A percentile compares a stretch with the other conserved stretches of the same genome.
Evolutionary conservation across 2,113 vertebrate genomes (phyloP).

Genomic region (Tragulus kanchil): DNA sequence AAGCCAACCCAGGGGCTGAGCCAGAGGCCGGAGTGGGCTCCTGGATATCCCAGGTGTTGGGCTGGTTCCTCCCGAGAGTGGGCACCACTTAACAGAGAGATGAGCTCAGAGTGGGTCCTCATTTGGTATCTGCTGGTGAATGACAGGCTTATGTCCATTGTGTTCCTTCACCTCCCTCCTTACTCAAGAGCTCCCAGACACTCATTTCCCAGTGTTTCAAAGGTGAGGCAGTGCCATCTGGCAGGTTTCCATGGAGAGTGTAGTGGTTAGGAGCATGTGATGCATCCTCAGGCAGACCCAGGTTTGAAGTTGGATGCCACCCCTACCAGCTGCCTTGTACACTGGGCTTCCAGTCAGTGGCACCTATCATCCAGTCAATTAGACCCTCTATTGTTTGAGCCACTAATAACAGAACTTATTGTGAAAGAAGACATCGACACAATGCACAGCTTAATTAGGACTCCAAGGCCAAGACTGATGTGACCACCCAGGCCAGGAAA

Average conservation of each 20-base stretch:
- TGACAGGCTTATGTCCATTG: background rate
- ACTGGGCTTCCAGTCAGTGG: background rate
- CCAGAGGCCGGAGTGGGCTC: background rate
- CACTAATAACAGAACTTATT: background rate
- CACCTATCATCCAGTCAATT: too few relatives aligned
- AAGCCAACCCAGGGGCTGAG: background rate
- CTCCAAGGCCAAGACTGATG: background rate
- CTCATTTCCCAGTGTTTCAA: background rate
- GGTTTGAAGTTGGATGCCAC: background rate
- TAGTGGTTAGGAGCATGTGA: too few relatives aligned
- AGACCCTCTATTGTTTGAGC: background rate
- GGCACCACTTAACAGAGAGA: background rate
- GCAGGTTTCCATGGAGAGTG: background rate
- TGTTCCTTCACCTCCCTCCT: background rate
- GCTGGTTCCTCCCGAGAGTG: too few relatives aligned
- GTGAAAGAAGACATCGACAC: background rate
- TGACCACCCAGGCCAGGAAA: background rate
- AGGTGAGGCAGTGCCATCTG: background rate
- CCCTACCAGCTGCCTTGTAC: background rate
- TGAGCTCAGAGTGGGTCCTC: background rate
- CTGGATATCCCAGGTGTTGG: background rate
- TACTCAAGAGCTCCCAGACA: background rate
- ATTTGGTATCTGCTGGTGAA: background rate
- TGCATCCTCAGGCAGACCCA: background rate
- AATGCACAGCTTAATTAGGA: background rate